Evolutionary conservation across 2,113 vertebrate species (phyloP), one percentile per base, ranked within the genome.

Genomic region (Forbesichthys papilliferus): DNA sequence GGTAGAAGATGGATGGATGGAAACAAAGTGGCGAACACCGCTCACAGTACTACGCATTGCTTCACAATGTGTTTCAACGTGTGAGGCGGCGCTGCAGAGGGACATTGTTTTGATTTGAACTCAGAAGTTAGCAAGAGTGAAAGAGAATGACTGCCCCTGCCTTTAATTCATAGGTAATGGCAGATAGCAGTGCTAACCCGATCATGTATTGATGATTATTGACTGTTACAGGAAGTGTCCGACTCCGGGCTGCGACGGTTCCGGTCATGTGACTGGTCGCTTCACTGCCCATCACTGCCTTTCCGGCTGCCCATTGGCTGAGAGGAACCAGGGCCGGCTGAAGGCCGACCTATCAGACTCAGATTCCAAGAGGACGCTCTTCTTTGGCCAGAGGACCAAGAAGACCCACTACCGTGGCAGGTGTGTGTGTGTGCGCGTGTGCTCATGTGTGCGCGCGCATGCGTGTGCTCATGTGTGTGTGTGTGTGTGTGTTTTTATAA

Each of bases 281-380:
- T 99, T 99, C 89, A 99, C 96, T 0, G 96, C 97, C 11, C 98
- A 99, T 87, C 97, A 99, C 86, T 98, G 98, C 91, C 94, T 98
- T 83, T 99, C 98, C 1, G 98, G 98, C 84, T 99, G 98, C 86
- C 97, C 98, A 0, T 78, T 99, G 87, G 98, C 96, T 3, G 98
- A 99, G 91, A 94, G 95, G 77, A 99, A 98, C 92, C 98, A 99
- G 88, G 94, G 94, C 81, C 90, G 95, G 78, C 90, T 98, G 58
- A 98, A 97, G 78, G 90, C 94, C 0, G 96, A 98, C 46, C 86
- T 98, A 64, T 96, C 96, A 0, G 96, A 98, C 88, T 94, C 94
- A 0, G 97, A 98, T 82, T 92, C 94, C 79, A 98, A 95, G 81
- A 95, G 94, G 78, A 97, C 92, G 84, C 86, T 95, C 0, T 92